Evolutionary conservation across 2,113 vertebrate genomes (phyloP).

Genomic region (Prunella himalayana): DNA sequence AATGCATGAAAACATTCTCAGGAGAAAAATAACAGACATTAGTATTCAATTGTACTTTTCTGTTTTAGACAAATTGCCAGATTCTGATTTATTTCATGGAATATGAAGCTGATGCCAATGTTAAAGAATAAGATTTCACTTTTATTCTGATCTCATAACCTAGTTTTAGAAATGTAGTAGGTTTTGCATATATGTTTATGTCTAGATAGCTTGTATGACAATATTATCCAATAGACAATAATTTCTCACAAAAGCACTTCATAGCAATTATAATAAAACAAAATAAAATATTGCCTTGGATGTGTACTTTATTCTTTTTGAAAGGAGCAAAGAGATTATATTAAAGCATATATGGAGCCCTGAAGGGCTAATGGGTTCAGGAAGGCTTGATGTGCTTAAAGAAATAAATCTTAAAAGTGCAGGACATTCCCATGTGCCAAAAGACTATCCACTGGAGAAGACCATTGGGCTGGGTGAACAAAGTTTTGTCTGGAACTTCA

Average conservation of each 20-base stretch:
- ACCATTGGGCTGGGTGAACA: fast-evolving
- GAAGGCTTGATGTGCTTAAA: neutral
- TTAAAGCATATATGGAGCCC: neutral
- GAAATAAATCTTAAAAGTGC: neutral
- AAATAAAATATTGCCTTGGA: neutral
- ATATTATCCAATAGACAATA: neutral
- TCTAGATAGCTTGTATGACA: neutral
- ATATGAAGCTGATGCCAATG: neutral
- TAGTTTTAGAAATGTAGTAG: neutral
- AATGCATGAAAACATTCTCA: neutral
- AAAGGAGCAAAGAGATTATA: neutral
- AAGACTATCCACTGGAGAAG: fast-evolving
- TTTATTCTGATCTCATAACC: neutral
- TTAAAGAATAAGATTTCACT: neutral
- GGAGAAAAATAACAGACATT: neutral
- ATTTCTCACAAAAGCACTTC: neutral
- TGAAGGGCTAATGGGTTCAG: neutral
- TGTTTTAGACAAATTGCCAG: neutral
- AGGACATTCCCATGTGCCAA: fast-evolving
- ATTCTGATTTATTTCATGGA: neutral
- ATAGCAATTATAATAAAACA: neutral
- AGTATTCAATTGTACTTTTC: neutral
- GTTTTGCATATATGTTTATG: neutral
- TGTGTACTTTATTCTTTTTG: neutral
- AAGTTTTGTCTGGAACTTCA: neutral